Evolutionary conservation across 2,888 invertebrate genomes (phyloP), one percentile per base, ranked within the genome.

Genomic region (Tuta absoluta): DNA sequence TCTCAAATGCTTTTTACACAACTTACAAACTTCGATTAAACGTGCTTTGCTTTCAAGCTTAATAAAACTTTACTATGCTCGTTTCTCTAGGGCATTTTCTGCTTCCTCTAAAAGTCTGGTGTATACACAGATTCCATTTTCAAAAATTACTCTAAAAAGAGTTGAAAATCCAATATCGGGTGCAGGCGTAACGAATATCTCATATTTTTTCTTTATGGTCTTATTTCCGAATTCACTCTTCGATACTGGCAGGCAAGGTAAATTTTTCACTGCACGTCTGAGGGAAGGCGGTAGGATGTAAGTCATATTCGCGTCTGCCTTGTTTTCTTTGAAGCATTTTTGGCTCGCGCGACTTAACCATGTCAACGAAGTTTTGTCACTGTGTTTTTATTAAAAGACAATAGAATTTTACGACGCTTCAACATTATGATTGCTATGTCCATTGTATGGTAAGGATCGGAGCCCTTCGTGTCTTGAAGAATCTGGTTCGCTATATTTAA

Each of bases 401-500:
- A 87, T 84, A 82, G 84, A 80, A 87, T 85, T 75, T 79, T 79
- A 79, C 78, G 73, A 73, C 74, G 76, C 75, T 71, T 73, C 68
- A 53, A 70, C 71, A 21, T 71, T 71, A 75, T 74, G 80, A 75
- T 78, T 81, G 81, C 73, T 75, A 80, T 75, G 72, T 65, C 88
- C 81, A 87, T 90, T 91, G 90, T 90, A 87, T 81, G 88, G 87
- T 88, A 81, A 81, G 74, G 76, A 83, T 84, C 82, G 78, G 76
- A 81, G 77, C 81, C 81, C 73, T 71, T 70, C 76, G 82, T 79
- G 85, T 85, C 77, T 75, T 68, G 70, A 82, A 81, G 81, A 82
- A 87, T 84, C 76, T 72, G 64, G 68, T 72, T 71, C 73, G 84
- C 76, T 82, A 86, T 86, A 89, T 89, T 89, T 90, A 84, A 82